phyloP scores from a whole-genome alignment of 2,797 vertebrate genomes.

The Jordanella pulchra region DNA sequence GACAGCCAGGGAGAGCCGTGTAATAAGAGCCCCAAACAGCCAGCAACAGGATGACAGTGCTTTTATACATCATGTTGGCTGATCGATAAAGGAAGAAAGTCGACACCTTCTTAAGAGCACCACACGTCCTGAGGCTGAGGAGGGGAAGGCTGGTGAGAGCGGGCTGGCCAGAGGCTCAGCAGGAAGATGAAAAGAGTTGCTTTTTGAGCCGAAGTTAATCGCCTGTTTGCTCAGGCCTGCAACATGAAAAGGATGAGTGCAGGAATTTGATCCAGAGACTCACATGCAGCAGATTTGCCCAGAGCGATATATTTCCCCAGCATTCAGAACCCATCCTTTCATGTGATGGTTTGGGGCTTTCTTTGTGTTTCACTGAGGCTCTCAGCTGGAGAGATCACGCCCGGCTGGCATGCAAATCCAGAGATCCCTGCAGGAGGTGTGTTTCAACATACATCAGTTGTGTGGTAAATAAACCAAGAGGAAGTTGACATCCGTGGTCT shows the following conservation, averaged over 20 bases:
- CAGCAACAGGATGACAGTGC: slow-evolving; percentile 37
- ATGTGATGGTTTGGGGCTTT: slow-evolving; percentile 35
- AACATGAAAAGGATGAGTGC: slow-evolving; percentile 24
- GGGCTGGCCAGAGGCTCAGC: slow-evolving; percentile 4
- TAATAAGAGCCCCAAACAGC: slow-evolving; percentile 47
- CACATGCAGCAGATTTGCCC: slow-evolving; percentile 14
- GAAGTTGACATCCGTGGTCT: background rate
- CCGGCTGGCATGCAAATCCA: slow-evolving; percentile 22
- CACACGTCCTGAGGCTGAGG: slow-evolving; percentile 36
- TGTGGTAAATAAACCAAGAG: background rate
- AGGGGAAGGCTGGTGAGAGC: slow-evolving; percentile 18
- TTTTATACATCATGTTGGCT: slow-evolving; percentile 42
- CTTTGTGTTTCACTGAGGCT: slow-evolving; percentile 13
- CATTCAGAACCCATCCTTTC: slow-evolving; percentile 27
- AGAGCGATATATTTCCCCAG: slow-evolving; percentile 27
- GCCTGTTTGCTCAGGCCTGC: slow-evolving; percentile 20
- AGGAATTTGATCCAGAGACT: slow-evolving; percentile 37
- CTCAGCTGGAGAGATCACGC: slow-evolving; percentile 3
- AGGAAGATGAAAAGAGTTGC: slow-evolving; percentile 25
- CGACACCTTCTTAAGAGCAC: slow-evolving; percentile 30
- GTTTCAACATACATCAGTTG: background rate
- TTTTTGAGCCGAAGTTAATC: slow-evolving; percentile 12
- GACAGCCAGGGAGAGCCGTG: slow-evolving; percentile 41
- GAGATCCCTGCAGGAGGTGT: background rate
- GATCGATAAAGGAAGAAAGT: slow-evolving; percentile 54